Percentiles rank a stretch among this genome's conserved stretches.
These are phyloP conservation scores for Gavia stellata DNA, from an alignment of 2,113 vertebrate species.

Conservation along the genomic window DNA sequence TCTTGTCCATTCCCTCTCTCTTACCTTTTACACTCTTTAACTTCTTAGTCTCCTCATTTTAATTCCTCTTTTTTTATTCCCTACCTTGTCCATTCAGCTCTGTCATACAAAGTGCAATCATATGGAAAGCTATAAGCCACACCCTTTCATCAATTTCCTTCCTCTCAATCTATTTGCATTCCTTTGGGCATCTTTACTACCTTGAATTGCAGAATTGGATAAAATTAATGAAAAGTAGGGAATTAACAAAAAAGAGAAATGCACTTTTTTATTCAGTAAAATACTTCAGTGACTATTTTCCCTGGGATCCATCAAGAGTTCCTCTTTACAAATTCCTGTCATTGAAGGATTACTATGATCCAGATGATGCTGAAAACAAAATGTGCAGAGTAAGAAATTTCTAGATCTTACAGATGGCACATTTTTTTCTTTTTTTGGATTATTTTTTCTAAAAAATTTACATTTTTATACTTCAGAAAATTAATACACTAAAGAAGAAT, in stretches of 20 bases:
- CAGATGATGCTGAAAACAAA: slow-evolving; percentile 34
- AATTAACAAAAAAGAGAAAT: background rate
- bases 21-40: background rate
- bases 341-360: background rate
- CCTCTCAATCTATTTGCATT: background rate
- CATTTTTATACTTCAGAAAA: background rate
- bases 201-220: background rate
- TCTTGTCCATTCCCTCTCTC: background rate
- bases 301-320: background rate
- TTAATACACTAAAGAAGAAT: background rate
- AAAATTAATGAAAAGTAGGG: background rate
- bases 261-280: background rate
- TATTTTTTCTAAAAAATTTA: background rate
- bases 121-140: background rate
- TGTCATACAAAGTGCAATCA: background rate
- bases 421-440: background rate
- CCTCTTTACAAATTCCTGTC: background rate
- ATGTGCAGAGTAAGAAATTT: background rate
- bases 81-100: background rate
- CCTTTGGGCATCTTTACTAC: background rate
- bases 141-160: background rate
- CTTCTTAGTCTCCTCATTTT: background rate
- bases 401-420: slow-evolving; percentile 26
- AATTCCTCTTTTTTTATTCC: background rate
- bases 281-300: background rate